A percentile compares a stretch with the other conserved stretches of the same genome.
These are phyloP conservation scores for Emydura subglobosa DNA, from an alignment of 2,113 vertebrate genomes.

Conservation along the genomic window DNA sequence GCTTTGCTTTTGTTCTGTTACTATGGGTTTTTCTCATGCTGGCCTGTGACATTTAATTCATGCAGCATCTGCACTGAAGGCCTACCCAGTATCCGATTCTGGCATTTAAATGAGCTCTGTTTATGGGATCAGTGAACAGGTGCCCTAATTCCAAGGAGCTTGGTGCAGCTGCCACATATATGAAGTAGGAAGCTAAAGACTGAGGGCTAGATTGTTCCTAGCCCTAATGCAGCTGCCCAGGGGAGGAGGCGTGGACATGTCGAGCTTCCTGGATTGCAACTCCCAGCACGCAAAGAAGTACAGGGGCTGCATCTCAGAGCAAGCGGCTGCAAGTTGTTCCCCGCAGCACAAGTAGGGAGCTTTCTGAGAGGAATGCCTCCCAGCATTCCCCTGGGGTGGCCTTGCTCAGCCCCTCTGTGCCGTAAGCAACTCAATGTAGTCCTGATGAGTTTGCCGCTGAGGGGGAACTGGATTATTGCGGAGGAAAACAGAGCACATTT, in stretches of 20 bases:
- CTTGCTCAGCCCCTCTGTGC: not conserved
- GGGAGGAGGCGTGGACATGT: not conserved
- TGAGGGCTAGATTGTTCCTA: not conserved
- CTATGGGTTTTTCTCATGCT: not conserved
- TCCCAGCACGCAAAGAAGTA: not conserved
- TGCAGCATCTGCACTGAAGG: not conserved
- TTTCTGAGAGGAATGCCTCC: not conserved
- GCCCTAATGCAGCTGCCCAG: not conserved
- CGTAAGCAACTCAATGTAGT: not conserved
- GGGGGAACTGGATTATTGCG: constrained; percentile 45
- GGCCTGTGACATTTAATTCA: not conserved
- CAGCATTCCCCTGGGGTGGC: not conserved
- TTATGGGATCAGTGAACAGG: not conserved
- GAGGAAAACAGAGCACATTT: constrained; percentile 40
- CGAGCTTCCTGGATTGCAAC: not conserved
- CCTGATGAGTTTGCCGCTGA: constrained; percentile 50
- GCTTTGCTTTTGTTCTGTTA: not conserved
- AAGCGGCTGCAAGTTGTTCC: too few species aligned
- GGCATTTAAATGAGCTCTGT: not conserved
- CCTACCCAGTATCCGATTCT: fast-evolving
- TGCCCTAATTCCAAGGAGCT: not conserved
- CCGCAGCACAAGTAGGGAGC: too few species aligned
- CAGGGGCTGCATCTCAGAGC: too few species aligned
- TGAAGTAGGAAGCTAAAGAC: not conserved
- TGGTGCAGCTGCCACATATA: not conserved